These are phyloP conservation scores for Lithobates pipiens DNA, from an alignment of 2,797 vertebrate genomes.

Conservation along the genomic window DNA sequence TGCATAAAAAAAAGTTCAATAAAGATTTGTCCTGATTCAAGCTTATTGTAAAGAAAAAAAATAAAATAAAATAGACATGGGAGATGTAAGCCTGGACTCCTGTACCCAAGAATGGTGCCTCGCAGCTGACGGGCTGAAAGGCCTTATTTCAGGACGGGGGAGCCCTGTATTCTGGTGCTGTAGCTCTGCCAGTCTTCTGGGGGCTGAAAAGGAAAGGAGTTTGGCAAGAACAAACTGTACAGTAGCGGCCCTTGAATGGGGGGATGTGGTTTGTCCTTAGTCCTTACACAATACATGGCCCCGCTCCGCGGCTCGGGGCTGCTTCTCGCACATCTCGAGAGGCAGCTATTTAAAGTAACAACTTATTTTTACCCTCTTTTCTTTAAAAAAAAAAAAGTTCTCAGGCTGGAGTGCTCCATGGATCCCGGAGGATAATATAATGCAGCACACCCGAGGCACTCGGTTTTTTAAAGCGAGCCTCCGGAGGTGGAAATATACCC, in stretches of 20 bases:
- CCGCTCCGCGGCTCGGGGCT: conserved; percentile 69
- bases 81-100: conserved; percentile 9
- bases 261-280: conserved; percentile 71
- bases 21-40: conserved; percentile 56
- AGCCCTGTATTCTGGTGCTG: conserved; percentile 27
- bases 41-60: conserved; percentile 50
- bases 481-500: not conserved
- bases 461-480: too few relatives aligned
- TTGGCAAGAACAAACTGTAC: conserved; percentile 72
- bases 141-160: conserved; percentile 26
- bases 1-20: conserved; percentile 52
- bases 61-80: not conserved
- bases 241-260: conserved; percentile 70
- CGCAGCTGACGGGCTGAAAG: conserved; percentile 14
- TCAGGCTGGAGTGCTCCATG: not conserved
- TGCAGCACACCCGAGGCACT: not conserved
- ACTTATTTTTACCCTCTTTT: conserved; percentile 36
- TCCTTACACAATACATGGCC: conserved; percentile 69
- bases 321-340: conserved; percentile 68
- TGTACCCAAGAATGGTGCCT: not conserved
- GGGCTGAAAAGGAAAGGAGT: conserved; percentile 30
- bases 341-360: conserved; percentile 65
- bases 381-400: not conserved
- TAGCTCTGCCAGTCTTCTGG: conserved; percentile 41
- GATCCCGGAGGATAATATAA: not conserved